Conservation (phyloP, 1,140 invertebrate species). For the Halesus radiatus region DNA sequence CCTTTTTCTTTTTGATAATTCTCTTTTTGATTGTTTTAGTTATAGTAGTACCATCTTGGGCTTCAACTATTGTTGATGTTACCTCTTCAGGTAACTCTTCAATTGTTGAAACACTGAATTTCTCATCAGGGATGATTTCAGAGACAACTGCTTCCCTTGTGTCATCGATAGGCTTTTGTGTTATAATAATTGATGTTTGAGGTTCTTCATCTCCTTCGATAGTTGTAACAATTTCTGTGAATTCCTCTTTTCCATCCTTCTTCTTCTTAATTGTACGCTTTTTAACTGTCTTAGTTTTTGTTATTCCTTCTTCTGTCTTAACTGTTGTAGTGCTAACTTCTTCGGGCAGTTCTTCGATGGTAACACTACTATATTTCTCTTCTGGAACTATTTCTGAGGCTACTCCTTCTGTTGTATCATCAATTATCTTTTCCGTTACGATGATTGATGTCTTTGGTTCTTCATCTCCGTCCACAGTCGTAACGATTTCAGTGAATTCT, state of each 20-base stretch:
- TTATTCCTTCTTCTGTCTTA: conserved; percentile 49
- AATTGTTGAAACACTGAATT: neutral
- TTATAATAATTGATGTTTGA: conserved; percentile 54
- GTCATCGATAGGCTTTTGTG: no score
- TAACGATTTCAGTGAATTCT: conserved; percentile 58
- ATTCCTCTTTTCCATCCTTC: conserved; percentile 48
- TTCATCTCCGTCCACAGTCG: conserved; percentile 57
- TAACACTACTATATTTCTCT: neutral
- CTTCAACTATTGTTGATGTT: conserved; percentile 60
- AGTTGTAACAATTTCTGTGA: conserved; percentile 58
- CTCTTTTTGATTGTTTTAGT: conserved; percentile 60
- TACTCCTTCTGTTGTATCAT: neutral
- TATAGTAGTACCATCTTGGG: conserved; percentile 53
- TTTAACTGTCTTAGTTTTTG: conserved; percentile 49
- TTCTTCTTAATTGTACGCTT: conserved; percentile 53
- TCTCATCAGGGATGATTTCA: no score
- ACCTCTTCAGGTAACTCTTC: neutral
- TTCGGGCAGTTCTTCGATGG: conserved; percentile 1
- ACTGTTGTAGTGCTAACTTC: conserved; percentile 38
- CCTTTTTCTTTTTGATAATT: conserved; percentile 59
- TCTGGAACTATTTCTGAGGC: no score
- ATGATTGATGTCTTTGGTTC: conserved; percentile 52
- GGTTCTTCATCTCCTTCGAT: conserved; percentile 56
- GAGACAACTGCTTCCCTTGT: no score
- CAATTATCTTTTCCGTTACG: conserved; percentile 41